phyloP scores from a whole-genome alignment of 1,140 invertebrate genomes.

The Drosophila erecta region DNA sequence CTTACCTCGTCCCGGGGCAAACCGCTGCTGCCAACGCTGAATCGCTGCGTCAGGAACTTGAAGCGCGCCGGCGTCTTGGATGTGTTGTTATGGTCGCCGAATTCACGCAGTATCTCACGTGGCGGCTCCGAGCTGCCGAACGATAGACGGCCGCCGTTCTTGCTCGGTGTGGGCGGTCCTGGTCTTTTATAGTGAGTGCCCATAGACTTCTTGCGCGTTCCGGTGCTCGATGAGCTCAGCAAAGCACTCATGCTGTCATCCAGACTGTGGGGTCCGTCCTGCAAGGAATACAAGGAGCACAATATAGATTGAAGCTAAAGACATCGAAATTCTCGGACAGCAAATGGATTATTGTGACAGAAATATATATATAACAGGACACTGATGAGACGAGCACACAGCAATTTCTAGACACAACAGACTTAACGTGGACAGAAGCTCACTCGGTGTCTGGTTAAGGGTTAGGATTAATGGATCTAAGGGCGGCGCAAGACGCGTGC shows the following conservation, averaged over 20 bases:
- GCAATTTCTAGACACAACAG: background rate
- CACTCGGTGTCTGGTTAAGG: slow-evolving; percentile 1
- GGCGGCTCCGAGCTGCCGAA: slow-evolving; percentile 84
- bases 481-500: slow-evolving; percentile 30
- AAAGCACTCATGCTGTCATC: slow-evolving; percentile 87
- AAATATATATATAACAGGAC: background rate
- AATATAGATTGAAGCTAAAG: background rate
- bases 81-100: slow-evolving; percentile 34
- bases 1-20: slow-evolving; percentile 69
- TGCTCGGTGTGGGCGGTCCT: slow-evolving; percentile 93
- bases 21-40: slow-evolving; percentile 66
- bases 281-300: slow-evolving; percentile 24
- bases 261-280: slow-evolving; percentile 86
- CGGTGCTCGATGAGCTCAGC: slow-evolving; percentile 85
- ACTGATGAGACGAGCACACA: background rate
- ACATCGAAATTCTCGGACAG: slow-evolving; percentile 3
- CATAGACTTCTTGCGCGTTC: slow-evolving; percentile 85
- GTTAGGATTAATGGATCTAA: slow-evolving; percentile 1
- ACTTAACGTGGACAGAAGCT: slow-evolving; percentile 1
- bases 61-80: slow-evolving; percentile 79
- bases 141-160: slow-evolving; percentile 90
- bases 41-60: slow-evolving; percentile 72
- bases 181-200: slow-evolving; percentile 92
- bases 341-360: slow-evolving; percentile 5
- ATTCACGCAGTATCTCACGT: slow-evolving; percentile 76